Evolutionary conservation across 92 coral and sea anemone species (phyloP).

Genomic region (Porites rus): DNA sequence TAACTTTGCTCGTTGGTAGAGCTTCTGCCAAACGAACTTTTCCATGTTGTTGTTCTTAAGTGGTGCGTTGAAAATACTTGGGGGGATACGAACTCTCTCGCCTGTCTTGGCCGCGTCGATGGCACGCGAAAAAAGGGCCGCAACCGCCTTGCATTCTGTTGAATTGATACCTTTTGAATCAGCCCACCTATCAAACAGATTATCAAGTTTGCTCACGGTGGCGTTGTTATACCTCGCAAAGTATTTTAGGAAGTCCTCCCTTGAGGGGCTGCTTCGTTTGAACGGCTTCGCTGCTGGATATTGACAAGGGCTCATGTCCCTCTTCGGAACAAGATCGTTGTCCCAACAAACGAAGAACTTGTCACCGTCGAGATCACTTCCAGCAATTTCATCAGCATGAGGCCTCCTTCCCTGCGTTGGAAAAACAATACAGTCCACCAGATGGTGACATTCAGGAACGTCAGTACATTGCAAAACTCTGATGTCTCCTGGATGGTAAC

Average conservation of each 20-base stretch:
- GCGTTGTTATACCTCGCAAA: constrained; percentile 83
- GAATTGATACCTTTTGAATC: constrained; percentile 85
- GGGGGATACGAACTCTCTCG: constrained; percentile 73
- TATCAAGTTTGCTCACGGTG: constrained; percentile 72
- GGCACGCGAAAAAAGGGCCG: constrained; percentile 86
- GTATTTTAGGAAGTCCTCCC: constrained; percentile 73
- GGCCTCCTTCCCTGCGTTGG: constrained; percentile 90
- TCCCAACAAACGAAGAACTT: constrained; percentile 95
- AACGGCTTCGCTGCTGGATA: constrained; percentile 79
- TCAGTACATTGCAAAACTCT: constrained; percentile 78
- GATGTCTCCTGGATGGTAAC: constrained; percentile 92
- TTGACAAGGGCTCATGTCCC: constrained; percentile 59
- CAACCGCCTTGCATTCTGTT: constrained; percentile 69
- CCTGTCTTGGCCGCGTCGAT: constrained; percentile 95
- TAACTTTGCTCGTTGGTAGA: constrained; percentile 62
- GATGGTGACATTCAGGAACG: constrained; percentile 67
- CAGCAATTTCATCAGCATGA: constrained; percentile 94
- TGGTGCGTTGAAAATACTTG: constrained; percentile 32
- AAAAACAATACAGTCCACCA: constrained; percentile 93
- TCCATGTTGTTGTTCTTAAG: constrained; percentile 12
- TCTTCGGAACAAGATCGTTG: constrained; percentile 73
- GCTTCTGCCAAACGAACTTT: constrained; percentile 85
- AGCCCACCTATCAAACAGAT: constrained; percentile 80
- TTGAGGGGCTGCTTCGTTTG: constrained; percentile 32
- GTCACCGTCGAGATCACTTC: constrained; percentile 94